Evolutionary conservation across 2,888 invertebrate species (phyloP).

Genomic region (Papilio demoleus): DNA sequence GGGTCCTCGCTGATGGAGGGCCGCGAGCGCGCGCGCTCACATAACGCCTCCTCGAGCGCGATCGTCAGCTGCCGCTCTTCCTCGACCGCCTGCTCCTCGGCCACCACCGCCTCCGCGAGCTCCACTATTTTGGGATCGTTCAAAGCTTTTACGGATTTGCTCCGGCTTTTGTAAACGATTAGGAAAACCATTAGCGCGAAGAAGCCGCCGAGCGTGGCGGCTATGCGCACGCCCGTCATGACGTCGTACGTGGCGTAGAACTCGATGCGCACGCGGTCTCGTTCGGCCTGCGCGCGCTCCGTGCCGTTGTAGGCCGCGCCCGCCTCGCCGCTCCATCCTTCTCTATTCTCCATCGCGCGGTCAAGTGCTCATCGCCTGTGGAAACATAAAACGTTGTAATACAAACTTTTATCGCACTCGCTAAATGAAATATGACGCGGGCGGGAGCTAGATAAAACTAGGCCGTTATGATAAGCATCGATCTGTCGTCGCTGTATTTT

Average conservation of each 20-base stretch:
- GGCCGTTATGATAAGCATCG: constrained; percentile 46
- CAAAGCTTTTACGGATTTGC: constrained; percentile 88
- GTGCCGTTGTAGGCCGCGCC: constrained; percentile 70
- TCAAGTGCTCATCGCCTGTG: constrained; percentile 80
- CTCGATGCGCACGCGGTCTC: constrained; percentile 89
- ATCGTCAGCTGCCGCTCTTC: constrained; percentile 90
- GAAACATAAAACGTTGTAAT: constrained; percentile 53
- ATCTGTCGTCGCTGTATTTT: constrained; percentile 39
- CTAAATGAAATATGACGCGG: constrained; percentile 39
- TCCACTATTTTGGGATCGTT: constrained; percentile 92
- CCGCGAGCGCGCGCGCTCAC: constrained; percentile 76
- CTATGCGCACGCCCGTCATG: constrained; percentile 96
- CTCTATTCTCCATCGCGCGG: constrained; percentile 75
- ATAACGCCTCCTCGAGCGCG: constrained; percentile 86
- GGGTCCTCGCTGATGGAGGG: constrained; percentile 87
- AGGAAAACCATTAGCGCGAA: constrained; percentile 96
- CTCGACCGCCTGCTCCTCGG: constrained; percentile 86
- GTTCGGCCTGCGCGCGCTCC: constrained; percentile 77
- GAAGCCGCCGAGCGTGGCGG: constrained; percentile 95
- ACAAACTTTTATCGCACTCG: constrained; percentile 39
- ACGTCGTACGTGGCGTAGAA: constrained; percentile 96
- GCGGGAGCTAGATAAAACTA: constrained; percentile 46
- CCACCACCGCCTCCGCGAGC: constrained; percentile 90
- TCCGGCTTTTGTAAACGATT: constrained; percentile 95
- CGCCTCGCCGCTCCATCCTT: constrained; percentile 72